Conservation (phyloP, 2,888 invertebrate genomes). For the Athrips mouffetella region DNA sequence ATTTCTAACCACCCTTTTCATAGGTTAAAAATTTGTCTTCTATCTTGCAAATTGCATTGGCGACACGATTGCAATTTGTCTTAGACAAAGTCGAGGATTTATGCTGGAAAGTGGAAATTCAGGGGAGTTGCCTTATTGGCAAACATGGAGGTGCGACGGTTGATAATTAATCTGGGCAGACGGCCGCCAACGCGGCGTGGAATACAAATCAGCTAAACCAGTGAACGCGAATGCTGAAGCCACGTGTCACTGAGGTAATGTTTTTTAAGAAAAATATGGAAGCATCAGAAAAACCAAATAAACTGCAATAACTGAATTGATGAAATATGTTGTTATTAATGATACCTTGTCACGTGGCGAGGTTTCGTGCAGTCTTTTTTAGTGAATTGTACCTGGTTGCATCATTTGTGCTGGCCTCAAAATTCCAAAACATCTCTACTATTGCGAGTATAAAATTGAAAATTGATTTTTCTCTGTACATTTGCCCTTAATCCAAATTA, state of each 20-base stretch:
- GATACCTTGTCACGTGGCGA: conserved; percentile 6
- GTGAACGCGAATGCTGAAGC: neutral
- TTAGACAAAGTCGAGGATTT: conserved; percentile 38
- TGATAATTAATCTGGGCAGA: conserved; percentile 76
- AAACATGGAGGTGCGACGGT: conserved; percentile 63
- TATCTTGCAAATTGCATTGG: conserved; percentile 22
- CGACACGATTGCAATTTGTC: conserved; percentile 10
- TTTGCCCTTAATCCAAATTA: too few relatives aligned
- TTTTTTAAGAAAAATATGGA: conserved; percentile 13
- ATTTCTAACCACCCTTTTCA: neutral
- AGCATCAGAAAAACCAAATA: neutral
- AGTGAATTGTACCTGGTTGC: too few relatives aligned
- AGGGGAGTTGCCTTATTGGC: conserved; percentile 63
- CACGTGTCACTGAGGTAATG: conserved; percentile 15
- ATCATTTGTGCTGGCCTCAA: too few relatives aligned
- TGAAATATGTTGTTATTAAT: conserved; percentile 9
- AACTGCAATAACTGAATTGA: neutral
- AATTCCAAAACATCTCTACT: too few relatives aligned
- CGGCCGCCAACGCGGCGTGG: conserved; percentile 57
- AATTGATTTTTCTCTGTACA: too few relatives aligned
- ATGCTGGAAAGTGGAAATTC: conserved; percentile 62
- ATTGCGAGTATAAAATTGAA: too few relatives aligned
- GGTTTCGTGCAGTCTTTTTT: too few relatives aligned
- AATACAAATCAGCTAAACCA: conserved; percentile 59
- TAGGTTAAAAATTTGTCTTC: neutral